phyloP scores from a whole-genome alignment of 2,797 vertebrate species.

The Tolypeutes matacus region DNA sequence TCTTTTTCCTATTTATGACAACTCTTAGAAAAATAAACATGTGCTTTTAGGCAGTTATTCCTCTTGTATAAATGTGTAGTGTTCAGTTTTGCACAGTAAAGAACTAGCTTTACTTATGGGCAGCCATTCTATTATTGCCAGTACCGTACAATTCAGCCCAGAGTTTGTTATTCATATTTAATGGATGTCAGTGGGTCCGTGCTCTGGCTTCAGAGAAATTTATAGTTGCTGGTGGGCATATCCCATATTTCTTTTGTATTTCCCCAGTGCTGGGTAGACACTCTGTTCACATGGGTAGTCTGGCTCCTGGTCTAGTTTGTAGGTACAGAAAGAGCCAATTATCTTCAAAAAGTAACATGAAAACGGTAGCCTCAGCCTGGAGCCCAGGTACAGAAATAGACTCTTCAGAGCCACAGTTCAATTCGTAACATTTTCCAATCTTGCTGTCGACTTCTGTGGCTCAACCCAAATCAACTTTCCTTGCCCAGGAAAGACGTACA shows the following conservation, averaged over 20 bases:
- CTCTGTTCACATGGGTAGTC: rapidly evolving
- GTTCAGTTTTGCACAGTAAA: rapidly evolving
- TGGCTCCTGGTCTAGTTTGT: rapidly evolving
- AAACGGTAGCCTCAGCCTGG: rapidly evolving
- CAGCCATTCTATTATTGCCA: rapidly evolving
- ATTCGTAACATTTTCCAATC: rapidly evolving
- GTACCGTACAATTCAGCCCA: rapidly evolving
- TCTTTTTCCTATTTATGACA: background rate
- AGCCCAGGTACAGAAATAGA: rapidly evolving
- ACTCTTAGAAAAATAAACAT: background rate
- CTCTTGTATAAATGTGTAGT: background rate
- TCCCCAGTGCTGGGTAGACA: background rate
- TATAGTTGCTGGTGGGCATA: background rate
- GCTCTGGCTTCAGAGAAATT: background rate
- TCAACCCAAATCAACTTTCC: background rate
- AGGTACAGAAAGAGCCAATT: background rate
- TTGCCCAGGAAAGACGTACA: background rate
- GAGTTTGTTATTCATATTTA: rapidly evolving
- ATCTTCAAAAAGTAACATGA: background rate
- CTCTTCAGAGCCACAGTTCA: rapidly evolving
- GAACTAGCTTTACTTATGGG: rapidly evolving
- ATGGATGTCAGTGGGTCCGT: rapidly evolving
- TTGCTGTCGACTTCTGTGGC: background rate
- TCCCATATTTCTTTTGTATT: rapidly evolving
- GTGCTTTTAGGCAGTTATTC: background rate